These are phyloP conservation scores for Glossophaga mutica DNA, from an alignment of 2,797 vertebrate genomes.

Conservation along the genomic window DNA sequence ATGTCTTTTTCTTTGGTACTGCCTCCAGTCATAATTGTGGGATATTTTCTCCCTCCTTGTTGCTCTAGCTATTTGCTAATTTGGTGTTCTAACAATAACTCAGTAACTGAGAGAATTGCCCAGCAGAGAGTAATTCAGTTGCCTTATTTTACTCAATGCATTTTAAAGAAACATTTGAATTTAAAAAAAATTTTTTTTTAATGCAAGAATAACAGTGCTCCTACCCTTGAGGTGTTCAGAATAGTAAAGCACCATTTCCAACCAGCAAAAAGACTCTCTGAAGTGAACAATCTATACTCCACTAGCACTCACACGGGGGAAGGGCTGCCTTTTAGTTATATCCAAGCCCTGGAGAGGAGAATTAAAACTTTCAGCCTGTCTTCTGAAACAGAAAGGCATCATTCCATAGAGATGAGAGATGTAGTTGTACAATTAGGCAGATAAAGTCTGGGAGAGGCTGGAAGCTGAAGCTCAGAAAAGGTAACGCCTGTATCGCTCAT, in stretches of 20 bases:
- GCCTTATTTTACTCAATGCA: conserved; percentile 20
- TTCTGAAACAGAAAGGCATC: neutral
- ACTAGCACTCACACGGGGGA: neutral
- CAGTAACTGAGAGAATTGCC: conserved; percentile 46
- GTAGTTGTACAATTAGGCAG: neutral
- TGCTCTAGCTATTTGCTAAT: conserved; percentile 51
- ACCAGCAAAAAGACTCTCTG: neutral
- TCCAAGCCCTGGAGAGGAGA: neutral
- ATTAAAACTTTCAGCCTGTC: neutral
- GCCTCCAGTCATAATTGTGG: conserved; percentile 44
- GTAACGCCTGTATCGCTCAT: neutral
- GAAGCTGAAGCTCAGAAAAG: neutral
- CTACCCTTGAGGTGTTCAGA: neutral
- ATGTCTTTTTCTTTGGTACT: conserved; percentile 40
- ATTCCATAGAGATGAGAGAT: neutral
- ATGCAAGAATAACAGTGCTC: neutral
- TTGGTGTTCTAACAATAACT: conserved; percentile 59
- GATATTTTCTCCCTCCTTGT: neutral
- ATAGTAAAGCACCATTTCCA: neutral
- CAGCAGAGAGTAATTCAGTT: conserved; percentile 17
- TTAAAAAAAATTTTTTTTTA: neutral
- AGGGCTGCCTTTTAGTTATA: neutral
- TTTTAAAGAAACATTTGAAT: conserved; percentile 50
- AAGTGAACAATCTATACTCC: neutral
- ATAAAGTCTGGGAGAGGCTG: neutral